Base-by-base conservation (phyloP, 2,888 invertebrate species). In the Himalopsyche anomala region DNA sequence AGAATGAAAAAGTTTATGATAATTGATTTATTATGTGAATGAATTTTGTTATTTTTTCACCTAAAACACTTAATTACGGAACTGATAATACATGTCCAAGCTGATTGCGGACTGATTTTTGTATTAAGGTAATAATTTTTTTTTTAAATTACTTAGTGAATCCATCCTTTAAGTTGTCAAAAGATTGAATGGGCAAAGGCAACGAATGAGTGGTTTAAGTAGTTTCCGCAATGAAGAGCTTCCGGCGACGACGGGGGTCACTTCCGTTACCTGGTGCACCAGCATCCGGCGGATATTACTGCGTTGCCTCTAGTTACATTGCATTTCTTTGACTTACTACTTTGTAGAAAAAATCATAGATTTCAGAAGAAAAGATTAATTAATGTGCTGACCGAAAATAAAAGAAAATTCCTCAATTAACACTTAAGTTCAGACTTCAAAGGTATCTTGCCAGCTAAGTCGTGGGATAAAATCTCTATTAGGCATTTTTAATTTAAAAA, bases 261-360 rank as follows among this genome's bases (percentile, higher is more conserved):
- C 62, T 62, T 62, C 62, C 62, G 62, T n/a, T 62, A 62, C 62
- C 62, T 62, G 62, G 62, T 62, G 62, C 62, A 62, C 19, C 62
- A 19, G 19, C 62, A 19, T 62, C n/a, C 62, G 28, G 19, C 62
- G 62, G 62, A 62, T 62, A 62, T 62, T 62, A 62, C 62, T 62
- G 62, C 62, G 19, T 19, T 62, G 62, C 62, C 62, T n/a, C 62
- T 62, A 19, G 19, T 62, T 62, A 62, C 28, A 28, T 28, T 4
- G 62, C 8, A 62, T 9, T 62, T 62, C 28, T 62, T 62, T 62
- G 62, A 62, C 19, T 62, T 19, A 62, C 19, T 62, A 11, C 28
- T 62, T 62, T 62, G 19, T 62, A 5, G 19, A 62, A 19, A 5
- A 17, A 56, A 56, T 28, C 28, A 28, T 28, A 19, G 17, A 6